Base-by-base conservation (phyloP, 2,113 vertebrate genomes). In the Chaetops frenatus region DNA sequence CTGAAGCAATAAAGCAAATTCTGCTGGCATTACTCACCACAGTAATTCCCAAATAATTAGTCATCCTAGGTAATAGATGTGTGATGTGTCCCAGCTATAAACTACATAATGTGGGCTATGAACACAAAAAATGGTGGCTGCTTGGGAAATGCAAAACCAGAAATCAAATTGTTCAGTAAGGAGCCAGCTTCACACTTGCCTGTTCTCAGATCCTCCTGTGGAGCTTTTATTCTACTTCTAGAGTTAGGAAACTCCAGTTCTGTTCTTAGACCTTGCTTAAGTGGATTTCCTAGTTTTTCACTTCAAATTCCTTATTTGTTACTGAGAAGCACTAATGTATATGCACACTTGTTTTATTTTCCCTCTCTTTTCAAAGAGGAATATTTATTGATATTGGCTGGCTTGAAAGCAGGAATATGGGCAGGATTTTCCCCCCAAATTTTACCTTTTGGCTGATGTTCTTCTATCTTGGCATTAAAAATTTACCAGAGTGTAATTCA, bases 11-110 rank as follows among this genome's bases (percentile, higher is more conserved):
- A 85, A 92, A 91, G 66, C 66, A 85, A 87, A 80, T 89, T 76
- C 56, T 58, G 36, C 62, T 92, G 36, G 8, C 24, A 2, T 81
- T 87, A 76, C 53, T 89, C 40, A 42, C 38, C 0, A 0, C 33
- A 66, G 58, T 70, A 88, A 91, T 95, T 87, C 66, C 74, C 78
- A 86, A 77, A 91, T 92, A 87, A 94, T 89, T 74, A 69, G 62
- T 85, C 57, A 31, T 57, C 17, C 21, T 25, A 54, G 66, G 61
- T 78, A 80, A 72, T 54, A 21, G 67, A 66, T 70, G 70, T 47
- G 79, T 50, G 72, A 64, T n/a, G 21, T 58, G 73, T 61, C 78
- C 91, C 81, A 28, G 17, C 66, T 50, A 29, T 36, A 80, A 91
- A 61, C 40, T 40, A 29, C 28, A 7, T n/a, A 15, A 31, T 16